Base-by-base conservation (phyloP, 2,797 vertebrate genomes). In the Avahi laniger region DNA sequence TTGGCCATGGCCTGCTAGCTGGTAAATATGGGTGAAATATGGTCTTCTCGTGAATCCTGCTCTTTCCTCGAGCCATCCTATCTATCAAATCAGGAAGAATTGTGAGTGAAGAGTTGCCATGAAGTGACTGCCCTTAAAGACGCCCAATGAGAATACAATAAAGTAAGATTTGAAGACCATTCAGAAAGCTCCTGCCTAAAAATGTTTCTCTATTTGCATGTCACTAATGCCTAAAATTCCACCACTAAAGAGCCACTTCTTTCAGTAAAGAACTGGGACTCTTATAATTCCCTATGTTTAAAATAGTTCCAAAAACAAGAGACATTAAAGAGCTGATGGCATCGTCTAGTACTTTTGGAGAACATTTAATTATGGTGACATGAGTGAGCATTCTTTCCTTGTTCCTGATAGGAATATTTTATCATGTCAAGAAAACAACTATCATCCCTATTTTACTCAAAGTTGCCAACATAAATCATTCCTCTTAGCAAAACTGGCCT, bases 371-470 rank as follows among this genome's bases (percentile, higher is more conserved):
- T 28, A 43, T 30, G 63, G 48, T 41, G 22, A 70, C 59, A 43
- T n/a, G 59, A 76, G 33, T n/a, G 46, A 57, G n/a, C 11, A 54
- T 67, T 69, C 50, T 86, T 57, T 79, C 46, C 46, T 95, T 24
- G 9, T 54, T 73, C 59, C 26, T 52, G 43, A 85, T 50, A 35
- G 20, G 13, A 33, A 63, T 85, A 96, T 83, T 91, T 80, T 48
- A 82, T 79, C 33, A 35, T 30, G 78, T 91, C 93, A 73, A 92
- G 63, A 93, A 94, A 94, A 18, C 67, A 93, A 96, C 61, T 10
- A n/a, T 79, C 78, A 93, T 43, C 33, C 92, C 18, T 86, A 41
- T 84, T 86, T 93, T 75, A 96, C 69, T 88, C 63, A 95, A 92
- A 93, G 50, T 57, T 89, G 73, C 89, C 93, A 94, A 86, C 1